Conservation (phyloP, 2,888 invertebrate genomes). For the Nephrotoma appendiculata region DNA sequence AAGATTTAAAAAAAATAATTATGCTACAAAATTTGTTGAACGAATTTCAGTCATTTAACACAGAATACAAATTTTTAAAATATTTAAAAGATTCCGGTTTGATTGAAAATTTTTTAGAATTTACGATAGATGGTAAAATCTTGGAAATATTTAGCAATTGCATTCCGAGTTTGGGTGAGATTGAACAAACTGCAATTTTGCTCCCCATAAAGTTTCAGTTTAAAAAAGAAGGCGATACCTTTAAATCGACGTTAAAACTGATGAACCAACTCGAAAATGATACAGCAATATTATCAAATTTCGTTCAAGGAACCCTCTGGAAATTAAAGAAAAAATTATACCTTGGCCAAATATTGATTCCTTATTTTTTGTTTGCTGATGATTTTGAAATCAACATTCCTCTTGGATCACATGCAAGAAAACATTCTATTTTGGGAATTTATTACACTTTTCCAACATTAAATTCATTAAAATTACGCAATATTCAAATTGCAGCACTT, state of each 20-base stretch:
- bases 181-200: background rate
- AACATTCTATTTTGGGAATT: slow-evolving; percentile 7
- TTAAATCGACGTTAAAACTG: background rate
- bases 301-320: background rate
- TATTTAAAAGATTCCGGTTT: too few relatives aligned
- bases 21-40: too few relatives aligned
- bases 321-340: background rate
- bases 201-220: background rate
- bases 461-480: background rate
- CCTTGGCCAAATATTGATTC: background rate
- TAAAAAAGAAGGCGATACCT: background rate
- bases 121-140: too few relatives aligned
- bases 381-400: background rate
- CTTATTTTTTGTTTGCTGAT: slow-evolving; percentile 1
- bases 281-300: background rate
- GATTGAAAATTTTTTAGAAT: too few relatives aligned
- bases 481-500: background rate
- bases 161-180: too few relatives aligned
- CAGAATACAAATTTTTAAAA: too few relatives aligned
- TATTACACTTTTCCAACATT: slow-evolving; percentile 8
- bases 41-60: too few relatives aligned
- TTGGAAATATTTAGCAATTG: too few relatives aligned
- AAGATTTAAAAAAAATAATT: too few relatives aligned
- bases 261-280: background rate
- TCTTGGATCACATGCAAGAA: background rate